Conservation (phyloP, 2,888 invertebrate species). For the Macrosoma leucophasiata region DNA sequence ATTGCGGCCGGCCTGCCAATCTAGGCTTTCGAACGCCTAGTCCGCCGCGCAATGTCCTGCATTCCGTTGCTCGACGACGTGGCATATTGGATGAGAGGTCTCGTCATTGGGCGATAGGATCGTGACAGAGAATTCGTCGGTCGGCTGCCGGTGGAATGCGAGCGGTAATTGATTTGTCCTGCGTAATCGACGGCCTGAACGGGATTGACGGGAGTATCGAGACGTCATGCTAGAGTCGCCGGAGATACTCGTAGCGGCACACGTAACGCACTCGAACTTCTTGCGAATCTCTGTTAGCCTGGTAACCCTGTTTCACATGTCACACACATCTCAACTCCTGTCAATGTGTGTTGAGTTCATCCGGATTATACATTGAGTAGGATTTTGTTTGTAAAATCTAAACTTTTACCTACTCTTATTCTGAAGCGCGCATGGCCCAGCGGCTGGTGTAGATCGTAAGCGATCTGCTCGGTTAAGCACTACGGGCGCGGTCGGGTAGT, state of each 20-base stretch:
- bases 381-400: too few species aligned
- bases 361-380: too few species aligned
- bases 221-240: slow-evolving; percentile 39
- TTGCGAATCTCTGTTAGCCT: slow-evolving; percentile 13
- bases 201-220: slow-evolving; percentile 64
- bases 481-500: too few species aligned
- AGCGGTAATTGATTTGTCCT: slow-evolving; percentile 73
- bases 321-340: too few species aligned
- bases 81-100: slow-evolving; percentile 51
- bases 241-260: slow-evolving; percentile 14
- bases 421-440: too few species aligned
- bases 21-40: slow-evolving; percentile 40
- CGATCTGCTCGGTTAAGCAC: too few species aligned
- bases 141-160: slow-evolving; percentile 63
- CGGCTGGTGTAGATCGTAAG: too few species aligned
- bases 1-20: slow-evolving; percentile 53
- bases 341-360: too few species aligned
- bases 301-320: too few species aligned
- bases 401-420: too few species aligned
- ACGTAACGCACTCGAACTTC: slow-evolving; percentile 11
- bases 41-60: slow-evolving; percentile 48
- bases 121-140: slow-evolving; percentile 71
- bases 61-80: slow-evolving; percentile 45
- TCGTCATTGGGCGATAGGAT: slow-evolving; percentile 61
- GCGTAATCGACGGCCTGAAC: slow-evolving; percentile 59